Evolutionary conservation across 2,113 vertebrate genomes (phyloP).

Genomic region (Menura novaehollandiae): DNA sequence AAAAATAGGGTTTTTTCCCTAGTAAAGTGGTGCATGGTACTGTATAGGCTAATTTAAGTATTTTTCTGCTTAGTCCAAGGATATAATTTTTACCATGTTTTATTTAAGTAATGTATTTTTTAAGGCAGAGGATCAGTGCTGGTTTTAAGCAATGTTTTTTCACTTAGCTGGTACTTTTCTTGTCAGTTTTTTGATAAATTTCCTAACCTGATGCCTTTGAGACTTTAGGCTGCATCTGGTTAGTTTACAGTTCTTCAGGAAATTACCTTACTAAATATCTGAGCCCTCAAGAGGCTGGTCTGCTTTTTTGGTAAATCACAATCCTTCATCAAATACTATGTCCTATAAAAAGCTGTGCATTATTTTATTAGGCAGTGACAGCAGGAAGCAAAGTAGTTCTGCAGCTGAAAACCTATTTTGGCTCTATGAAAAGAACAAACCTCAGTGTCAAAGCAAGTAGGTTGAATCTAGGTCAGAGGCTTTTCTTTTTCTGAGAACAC

Average conservation of each 20-base stretch:
- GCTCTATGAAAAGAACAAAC: neutral
- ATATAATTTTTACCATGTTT: neutral
- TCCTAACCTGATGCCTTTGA: neutral
- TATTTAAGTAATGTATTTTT: neutral
- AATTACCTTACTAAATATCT: neutral
- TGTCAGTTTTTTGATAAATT: neutral
- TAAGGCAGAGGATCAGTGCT: neutral
- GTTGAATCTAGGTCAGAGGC: neutral
- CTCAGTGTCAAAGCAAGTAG: neutral
- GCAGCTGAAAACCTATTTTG: neutral
- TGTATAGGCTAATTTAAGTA: neutral
- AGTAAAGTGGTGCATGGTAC: neutral
- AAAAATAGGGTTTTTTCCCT: neutral
- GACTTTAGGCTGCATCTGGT: neutral
- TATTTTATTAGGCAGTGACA: constrained; percentile 1
- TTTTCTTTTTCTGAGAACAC: neutral
- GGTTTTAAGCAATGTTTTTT: neutral
- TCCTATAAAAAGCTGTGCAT: neutral
- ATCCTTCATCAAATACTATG: neutral
- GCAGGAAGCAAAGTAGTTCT: constrained; percentile 3
- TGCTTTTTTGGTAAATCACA: neutral
- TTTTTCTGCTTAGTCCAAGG: neutral
- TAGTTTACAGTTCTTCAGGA: neutral
- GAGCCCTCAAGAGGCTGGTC: neutral
- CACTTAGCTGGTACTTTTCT: neutral